Percentiles rank a stretch among this genome's conserved stretches.
These are phyloP conservation scores for Cervus canadensis DNA, from an alignment of 2,113 vertebrate genomes.

Conservation along the genomic window DNA sequence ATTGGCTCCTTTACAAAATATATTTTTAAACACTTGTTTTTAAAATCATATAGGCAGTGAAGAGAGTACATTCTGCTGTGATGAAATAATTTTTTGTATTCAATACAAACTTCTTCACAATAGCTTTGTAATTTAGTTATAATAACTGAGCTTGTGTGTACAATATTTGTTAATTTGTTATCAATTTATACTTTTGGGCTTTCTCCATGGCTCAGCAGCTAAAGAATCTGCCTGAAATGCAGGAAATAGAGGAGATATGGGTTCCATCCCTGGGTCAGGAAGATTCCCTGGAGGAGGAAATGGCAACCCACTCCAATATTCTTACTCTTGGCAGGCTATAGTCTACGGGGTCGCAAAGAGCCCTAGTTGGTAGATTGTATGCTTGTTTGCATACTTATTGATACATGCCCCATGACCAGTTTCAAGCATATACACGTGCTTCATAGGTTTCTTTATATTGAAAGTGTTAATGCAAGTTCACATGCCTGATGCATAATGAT, in stretches of 20 bases:
- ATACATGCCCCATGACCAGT: background rate
- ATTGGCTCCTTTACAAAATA: background rate
- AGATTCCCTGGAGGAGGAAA: background rate
- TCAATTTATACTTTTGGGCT: background rate
- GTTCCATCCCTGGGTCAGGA: background rate
- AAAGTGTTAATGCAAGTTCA: background rate
- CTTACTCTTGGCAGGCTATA: background rate
- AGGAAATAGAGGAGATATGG: background rate
- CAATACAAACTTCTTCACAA: background rate
- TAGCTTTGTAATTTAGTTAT: background rate
- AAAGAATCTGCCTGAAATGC: background rate
- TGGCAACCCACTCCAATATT: background rate
- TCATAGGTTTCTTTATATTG: background rate
- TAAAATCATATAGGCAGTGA: background rate
- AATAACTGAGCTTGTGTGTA: background rate
- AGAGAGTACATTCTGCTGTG: background rate
- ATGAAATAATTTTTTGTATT: background rate
- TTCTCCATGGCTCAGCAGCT: background rate
- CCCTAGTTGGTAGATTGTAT: background rate
- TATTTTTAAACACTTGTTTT: background rate
- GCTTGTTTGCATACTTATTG: background rate
- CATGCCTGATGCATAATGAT: background rate
- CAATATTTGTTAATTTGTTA: background rate
- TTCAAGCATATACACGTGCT: background rate
- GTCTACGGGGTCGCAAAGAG: rapidly evolving